Evolutionary conservation across 1,140 invertebrate species (phyloP), one percentile per base, ranked within the genome.

Genomic region (Papilio xuthus): DNA sequence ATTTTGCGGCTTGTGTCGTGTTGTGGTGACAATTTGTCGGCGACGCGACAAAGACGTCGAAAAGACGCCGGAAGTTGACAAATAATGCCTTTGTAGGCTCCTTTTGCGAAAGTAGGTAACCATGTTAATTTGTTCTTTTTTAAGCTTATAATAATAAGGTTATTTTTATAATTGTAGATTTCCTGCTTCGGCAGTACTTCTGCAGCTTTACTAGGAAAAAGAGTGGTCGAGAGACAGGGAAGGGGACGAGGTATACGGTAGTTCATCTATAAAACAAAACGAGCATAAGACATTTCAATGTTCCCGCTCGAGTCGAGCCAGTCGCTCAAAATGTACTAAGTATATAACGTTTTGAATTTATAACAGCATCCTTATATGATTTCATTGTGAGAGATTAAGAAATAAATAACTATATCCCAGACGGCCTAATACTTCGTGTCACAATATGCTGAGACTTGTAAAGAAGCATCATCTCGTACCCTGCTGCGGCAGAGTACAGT

Each of bases 1-100:
- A 32, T 67, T 32, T 32, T 67, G 60, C 60, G 56, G 56, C 20
- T 60, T 23, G 23, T 67, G 26, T 60, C 56, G 23, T 15, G 10
- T 67, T 67, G 26, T 67, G 60, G 60, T 67, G 60, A 67, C 60
- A 67, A 67, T 28, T 67, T 28, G 60, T 67, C 60, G 60, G 23
- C 26, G 20, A 26, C 20, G 60, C 60, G 60, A 67, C 26, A 67
- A 28, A 67, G 13, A 67, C 60, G 26, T 26, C 44, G 44, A 47
- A 47, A 60, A 60, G 20, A 26, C 56, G 12, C 60, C 60, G 60
- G 60, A 67, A 67, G 60, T 67, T 32, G 26, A 67, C 60, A 67
- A 67, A 28, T 7, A 67, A 60, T 67, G 15, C 60, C 12, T 28
- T 67, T 67, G 26, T 67, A 67, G 60, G 4, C 26, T 67, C 23